These are phyloP conservation scores for Carcina quercana DNA, from an alignment of 2,888 invertebrate genomes.

Conservation along the genomic window DNA sequence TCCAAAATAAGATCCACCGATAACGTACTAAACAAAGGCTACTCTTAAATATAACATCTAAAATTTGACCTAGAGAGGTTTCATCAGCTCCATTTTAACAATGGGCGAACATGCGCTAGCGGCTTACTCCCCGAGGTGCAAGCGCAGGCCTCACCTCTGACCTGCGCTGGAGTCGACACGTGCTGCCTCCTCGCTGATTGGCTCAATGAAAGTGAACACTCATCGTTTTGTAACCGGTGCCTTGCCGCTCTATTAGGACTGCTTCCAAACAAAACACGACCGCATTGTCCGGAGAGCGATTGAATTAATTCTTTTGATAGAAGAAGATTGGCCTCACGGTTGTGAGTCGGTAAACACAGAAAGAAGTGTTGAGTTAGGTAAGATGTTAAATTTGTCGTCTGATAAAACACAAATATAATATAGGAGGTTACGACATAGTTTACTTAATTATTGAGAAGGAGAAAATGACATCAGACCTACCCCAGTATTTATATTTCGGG, in stretches of 20 bases:
- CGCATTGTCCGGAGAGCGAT: constrained; percentile 20
- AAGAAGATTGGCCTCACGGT: constrained; percentile 9
- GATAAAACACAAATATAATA: no score
- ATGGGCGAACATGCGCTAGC: constrained; percentile 38
- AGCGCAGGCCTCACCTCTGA: constrained; percentile 45
- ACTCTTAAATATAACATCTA: no score
- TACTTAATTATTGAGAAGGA: no score
- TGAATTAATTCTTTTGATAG: constrained; percentile 17
- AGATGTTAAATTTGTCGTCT: no score
- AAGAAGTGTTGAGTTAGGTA: no score
- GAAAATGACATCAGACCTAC: no score
- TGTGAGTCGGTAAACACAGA: no score
- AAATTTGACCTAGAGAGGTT: constrained; percentile 18
- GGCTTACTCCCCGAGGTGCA: constrained; percentile 37
- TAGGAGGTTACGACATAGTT: no score
- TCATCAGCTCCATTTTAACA: constrained; percentile 38
- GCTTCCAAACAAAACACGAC: constrained; percentile 26
- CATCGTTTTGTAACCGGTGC: constrained; percentile 45
- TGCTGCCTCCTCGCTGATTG: constrained; percentile 59
- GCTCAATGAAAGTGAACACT: constrained; percentile 46
- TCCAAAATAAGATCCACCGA: no score
- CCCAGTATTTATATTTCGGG: no score
- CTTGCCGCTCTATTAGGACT: constrained; percentile 27
- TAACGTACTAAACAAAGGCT: no score
- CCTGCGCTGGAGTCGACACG: constrained; percentile 46